Conservation (phyloP, 2,113 vertebrate species). For the Atherinomorus stipes region DNA sequence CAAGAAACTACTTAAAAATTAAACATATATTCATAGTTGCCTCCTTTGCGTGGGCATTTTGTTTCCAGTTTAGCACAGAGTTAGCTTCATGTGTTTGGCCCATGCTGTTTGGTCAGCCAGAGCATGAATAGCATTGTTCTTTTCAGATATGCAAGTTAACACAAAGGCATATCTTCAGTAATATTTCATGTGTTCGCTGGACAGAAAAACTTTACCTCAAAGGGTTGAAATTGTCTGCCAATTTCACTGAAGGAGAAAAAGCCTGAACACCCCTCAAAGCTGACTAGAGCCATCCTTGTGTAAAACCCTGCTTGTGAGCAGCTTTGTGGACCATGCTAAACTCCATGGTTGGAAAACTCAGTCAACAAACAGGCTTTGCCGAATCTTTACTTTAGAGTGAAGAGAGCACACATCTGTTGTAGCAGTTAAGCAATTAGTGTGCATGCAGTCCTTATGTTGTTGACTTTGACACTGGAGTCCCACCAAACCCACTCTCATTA, state of each 20-base stretch:
- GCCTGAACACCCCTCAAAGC: constrained; percentile 12
- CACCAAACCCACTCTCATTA: background rate
- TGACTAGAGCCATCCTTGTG: constrained; percentile 6
- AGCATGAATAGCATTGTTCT: background rate
- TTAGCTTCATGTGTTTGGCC: too few relatives aligned
- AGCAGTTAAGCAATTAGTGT: background rate
- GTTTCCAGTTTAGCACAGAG: too few relatives aligned
- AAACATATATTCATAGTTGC: too few relatives aligned
- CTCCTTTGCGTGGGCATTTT: too few relatives aligned
- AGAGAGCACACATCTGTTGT: background rate
- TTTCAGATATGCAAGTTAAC: constrained; percentile 8
- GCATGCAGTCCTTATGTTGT: background rate
- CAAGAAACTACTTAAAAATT: too few relatives aligned
- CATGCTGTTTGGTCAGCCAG: background rate
- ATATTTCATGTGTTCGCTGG: constrained; percentile 5
- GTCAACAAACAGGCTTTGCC: constrained; percentile 14
- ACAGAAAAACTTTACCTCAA: constrained; percentile 21
- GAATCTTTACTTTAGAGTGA: background rate
- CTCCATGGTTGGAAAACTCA: constrained; percentile 9
- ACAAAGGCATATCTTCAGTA: constrained; percentile 1
- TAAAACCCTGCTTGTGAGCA: constrained; percentile 14
- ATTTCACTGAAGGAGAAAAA: constrained; percentile 34
- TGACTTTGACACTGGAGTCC: too few relatives aligned
- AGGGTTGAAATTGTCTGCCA: constrained; percentile 14
- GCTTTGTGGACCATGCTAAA: constrained; percentile 18